A percentile compares a stretch with the other conserved stretches of the same genome.
These are phyloP conservation scores for Ellobius talpinus DNA, from an alignment of 2,113 vertebrate species.

Conservation along the genomic window DNA sequence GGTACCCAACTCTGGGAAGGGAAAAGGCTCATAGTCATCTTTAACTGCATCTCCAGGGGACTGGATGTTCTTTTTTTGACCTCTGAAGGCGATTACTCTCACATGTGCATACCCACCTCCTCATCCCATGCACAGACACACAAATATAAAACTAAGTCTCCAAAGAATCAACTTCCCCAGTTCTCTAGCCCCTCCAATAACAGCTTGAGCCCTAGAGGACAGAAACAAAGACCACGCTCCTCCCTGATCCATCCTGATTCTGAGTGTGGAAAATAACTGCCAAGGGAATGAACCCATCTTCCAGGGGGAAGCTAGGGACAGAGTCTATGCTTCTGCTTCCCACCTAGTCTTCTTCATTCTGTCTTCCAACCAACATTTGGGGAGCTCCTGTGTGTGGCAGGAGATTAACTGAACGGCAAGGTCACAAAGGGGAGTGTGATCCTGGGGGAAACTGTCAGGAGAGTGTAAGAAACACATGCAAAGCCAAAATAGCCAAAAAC, in stretches of 20 bases:
- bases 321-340: neutral
- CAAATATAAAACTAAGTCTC: neutral
- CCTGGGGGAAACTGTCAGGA: neutral
- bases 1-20: neutral
- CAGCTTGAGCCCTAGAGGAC: neutral
- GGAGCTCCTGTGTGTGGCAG: too few relatives aligned
- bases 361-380: neutral
- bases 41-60: neutral
- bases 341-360: neutral
- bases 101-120: too few relatives aligned
- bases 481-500: constrained; percentile 1
- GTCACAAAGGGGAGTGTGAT: neutral
- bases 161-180: neutral
- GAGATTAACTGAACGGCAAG: neutral
- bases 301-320: neutral
- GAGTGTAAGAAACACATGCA: neutral
- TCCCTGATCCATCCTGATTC: neutral
- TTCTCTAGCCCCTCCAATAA: neutral
- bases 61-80: neutral
- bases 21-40: neutral
- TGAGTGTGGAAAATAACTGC: neutral
- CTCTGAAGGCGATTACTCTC: neutral
- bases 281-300: neutral
- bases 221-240: neutral
- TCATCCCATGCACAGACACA: neutral